Percentiles rank a stretch among this genome's conserved stretches.
These are phyloP conservation scores for Sinotaia quadrata DNA, from an alignment of 2,888 invertebrate genomes.

Conservation along the genomic window DNA sequence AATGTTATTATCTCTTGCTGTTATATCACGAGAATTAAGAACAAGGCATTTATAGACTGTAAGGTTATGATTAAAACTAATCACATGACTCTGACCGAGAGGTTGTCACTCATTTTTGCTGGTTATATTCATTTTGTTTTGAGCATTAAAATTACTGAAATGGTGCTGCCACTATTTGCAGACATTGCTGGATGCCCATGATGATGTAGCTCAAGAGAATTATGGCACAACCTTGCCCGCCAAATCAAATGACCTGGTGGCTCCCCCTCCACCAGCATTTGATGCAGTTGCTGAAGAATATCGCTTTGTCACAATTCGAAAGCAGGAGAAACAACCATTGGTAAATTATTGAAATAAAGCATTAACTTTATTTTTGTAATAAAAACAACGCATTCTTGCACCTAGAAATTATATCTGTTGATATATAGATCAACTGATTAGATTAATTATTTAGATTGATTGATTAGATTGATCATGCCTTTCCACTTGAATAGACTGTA, in stretches of 20 bases:
- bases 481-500: too few species aligned
- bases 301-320: constrained; percentile 76
- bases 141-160: not conserved
- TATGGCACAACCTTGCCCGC: constrained; percentile 47
- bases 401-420: too few species aligned
- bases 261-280: constrained; percentile 51
- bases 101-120: not conserved
- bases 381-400: too few species aligned
- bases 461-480: too few species aligned
- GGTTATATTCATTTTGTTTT: not conserved
- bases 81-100: too few species aligned
- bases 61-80: too few species aligned
- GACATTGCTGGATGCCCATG: constrained; percentile 67
- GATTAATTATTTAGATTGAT: too few species aligned
- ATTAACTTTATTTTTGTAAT: too few species aligned
- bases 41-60: too few species aligned
- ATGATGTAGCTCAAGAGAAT: constrained; percentile 67
- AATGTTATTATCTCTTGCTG: too few species aligned
- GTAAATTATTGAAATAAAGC: constrained; percentile 76
- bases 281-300: constrained; percentile 73
- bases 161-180: constrained; percentile 67
- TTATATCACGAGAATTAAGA: too few species aligned
- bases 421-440: too few species aligned
- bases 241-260: constrained; percentile 36
- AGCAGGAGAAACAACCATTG: constrained; percentile 85